phyloP scores from a whole-genome alignment of 1,140 invertebrate genomes.

The Leptinotarsa undecemlineata region DNA sequence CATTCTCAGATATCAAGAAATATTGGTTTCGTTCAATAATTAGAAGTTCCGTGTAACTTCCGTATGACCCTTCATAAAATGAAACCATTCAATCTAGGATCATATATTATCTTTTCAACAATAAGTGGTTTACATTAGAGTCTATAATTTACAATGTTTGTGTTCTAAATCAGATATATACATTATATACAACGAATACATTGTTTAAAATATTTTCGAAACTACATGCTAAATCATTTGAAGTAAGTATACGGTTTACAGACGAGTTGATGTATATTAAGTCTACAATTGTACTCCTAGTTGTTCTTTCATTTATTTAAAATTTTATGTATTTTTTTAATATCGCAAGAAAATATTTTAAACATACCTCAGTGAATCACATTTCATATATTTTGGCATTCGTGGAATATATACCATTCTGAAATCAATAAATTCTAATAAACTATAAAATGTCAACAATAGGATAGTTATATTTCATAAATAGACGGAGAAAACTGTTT shows the following conservation, averaged over 20 bases:
- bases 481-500: constrained; percentile 26
- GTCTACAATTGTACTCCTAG: not conserved
- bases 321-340: not conserved
- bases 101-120: constrained; percentile 51
- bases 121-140: constrained; percentile 46
- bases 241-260: not conserved
- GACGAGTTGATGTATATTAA: not conserved
- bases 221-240: constrained; percentile 22
- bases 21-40: no score
- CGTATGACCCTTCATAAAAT: not conserved
- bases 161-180: constrained; percentile 45
- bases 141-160: constrained; percentile 50
- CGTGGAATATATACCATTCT: not conserved
- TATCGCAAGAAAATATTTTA: constrained; percentile 43
- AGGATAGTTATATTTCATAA: constrained; percentile 46
- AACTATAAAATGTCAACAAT: constrained; percentile 54
- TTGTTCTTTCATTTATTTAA: not conserved
- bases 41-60: no score
- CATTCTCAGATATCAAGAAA: no score
- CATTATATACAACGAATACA: constrained; percentile 46
- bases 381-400: not conserved
- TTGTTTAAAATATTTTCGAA: constrained; percentile 47
- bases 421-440: constrained; percentile 41
- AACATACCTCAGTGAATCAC: constrained; percentile 31
- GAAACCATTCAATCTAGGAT: constrained; percentile 34